A percentile compares a stretch with the other conserved stretches of the same genome.
Conservation (phyloP, 1,140 invertebrate species). For the Drosophila ambigua region DNA sequence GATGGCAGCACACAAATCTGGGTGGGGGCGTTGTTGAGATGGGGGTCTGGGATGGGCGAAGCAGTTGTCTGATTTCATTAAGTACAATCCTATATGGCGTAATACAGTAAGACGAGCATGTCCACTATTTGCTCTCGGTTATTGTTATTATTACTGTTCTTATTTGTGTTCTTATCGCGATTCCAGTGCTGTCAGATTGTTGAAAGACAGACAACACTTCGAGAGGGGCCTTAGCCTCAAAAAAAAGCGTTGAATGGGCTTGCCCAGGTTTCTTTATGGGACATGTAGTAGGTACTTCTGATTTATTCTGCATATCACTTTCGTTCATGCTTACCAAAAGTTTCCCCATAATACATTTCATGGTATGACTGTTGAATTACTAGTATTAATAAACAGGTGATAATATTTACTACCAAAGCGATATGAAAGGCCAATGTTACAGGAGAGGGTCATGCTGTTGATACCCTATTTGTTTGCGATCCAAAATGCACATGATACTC, state of each 20-base stretch:
- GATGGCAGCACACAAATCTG: constrained; percentile 27
- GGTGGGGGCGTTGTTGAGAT: not conserved
- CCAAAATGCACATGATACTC: no score
- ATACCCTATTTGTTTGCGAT: no score
- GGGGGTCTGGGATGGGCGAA: constrained; percentile 24
- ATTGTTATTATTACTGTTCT: constrained; percentile 27
- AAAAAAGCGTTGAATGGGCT: constrained; percentile 5
- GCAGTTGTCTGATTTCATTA: constrained; percentile 56
- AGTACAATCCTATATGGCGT: constrained; percentile 40
- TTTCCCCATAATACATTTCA: no score
- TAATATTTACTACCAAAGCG: no score
- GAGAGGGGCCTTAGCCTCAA: constrained; percentile 35
- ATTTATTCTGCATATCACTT: no score
- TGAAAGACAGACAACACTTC: constrained; percentile 20
- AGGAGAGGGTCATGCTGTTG: no score
- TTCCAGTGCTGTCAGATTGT: constrained; percentile 33
- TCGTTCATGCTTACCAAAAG: no score
- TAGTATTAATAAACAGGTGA: no score
- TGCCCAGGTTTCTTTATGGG: not conserved
- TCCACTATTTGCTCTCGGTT: constrained; percentile 27
- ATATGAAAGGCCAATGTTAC: no score
- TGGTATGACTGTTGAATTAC: no score
- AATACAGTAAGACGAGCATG: constrained; percentile 4
- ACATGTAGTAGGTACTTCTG: constrained; percentile 3
- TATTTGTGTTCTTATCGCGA: constrained; percentile 30